These are phyloP conservation scores for Petrolisthes cinctipes DNA, from an alignment of 2,888 invertebrate genomes.

Conservation along the genomic window DNA sequence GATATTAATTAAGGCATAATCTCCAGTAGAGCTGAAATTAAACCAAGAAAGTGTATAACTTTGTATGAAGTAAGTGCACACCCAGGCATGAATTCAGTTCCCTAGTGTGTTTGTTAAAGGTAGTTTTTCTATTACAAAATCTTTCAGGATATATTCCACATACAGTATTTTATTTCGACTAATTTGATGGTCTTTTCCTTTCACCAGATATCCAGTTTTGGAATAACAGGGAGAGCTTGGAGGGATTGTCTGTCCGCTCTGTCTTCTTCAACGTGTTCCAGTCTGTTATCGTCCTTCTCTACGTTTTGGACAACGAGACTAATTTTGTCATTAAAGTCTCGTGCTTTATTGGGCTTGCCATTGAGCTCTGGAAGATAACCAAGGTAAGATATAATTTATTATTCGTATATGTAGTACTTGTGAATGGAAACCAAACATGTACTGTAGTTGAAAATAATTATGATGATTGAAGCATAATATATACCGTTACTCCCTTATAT, in stretches of 20 bases:
- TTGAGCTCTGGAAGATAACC: slow-evolving; percentile 99
- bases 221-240: slow-evolving; percentile 96
- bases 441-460: too few species aligned
- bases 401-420: not conserved
- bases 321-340: slow-evolving; percentile 95
- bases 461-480: too few species aligned
- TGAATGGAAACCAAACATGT: too few species aligned
- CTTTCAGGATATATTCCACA: slow-evolving; percentile 19
- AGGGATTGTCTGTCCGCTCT: slow-evolving; percentile 96
- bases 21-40: too few species aligned
- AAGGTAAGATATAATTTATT: slow-evolving; percentile 75
- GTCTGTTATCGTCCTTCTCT: slow-evolving; percentile 92
- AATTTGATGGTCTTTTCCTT: slow-evolving; percentile 29
- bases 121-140: not conserved
- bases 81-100: too few species aligned
- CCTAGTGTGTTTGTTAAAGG: too few species aligned
- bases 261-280: slow-evolving; percentile 99
- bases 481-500: not conserved
- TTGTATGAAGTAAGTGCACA: too few species aligned
- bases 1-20: too few species aligned
- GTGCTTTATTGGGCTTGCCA: slow-evolving; percentile 92
- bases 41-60: too few species aligned
- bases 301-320: slow-evolving; percentile 98
- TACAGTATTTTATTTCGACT: not conserved
- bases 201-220: slow-evolving; percentile 95